Conservation (phyloP, 2,113 vertebrate species). For the Corydoras maculifer region DNA sequence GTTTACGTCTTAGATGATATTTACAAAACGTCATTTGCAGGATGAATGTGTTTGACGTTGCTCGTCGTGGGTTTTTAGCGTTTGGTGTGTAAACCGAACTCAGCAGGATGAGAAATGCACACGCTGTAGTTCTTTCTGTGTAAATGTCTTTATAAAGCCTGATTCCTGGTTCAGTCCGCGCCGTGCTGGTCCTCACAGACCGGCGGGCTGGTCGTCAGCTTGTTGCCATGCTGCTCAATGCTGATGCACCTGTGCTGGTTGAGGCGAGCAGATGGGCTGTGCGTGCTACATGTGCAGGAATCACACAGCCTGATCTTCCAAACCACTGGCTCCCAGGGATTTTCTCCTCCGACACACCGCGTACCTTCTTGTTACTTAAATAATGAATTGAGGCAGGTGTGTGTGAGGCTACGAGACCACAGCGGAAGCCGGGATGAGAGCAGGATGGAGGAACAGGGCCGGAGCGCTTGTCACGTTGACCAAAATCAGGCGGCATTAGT, state of each 20-base stretch:
- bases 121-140: constrained; percentile 1
- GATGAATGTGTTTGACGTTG: no score
- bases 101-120: no score
- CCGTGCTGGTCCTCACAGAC: not conserved
- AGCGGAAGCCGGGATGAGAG: no score
- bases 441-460: no score
- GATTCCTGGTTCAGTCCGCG: not conserved
- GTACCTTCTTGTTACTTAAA: not conserved
- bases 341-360: not conserved
- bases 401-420: not conserved
- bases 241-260: not conserved
- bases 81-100: no score
- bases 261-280: not conserved
- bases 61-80: no score
- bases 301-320: not conserved
- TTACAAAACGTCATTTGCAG: no score
- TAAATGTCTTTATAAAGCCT: not conserved
- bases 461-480: not conserved
- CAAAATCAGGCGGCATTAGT: constrained; percentile 14
- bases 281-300: not conserved
- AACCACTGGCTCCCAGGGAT: not conserved
- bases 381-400: not conserved
- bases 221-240: constrained; percentile 23
- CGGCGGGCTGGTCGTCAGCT: not conserved
- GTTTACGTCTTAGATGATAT: no score